Evolutionary conservation across 2,797 vertebrate species (phyloP).

Genomic region (Microctenopoma steveboyesi): DNA sequence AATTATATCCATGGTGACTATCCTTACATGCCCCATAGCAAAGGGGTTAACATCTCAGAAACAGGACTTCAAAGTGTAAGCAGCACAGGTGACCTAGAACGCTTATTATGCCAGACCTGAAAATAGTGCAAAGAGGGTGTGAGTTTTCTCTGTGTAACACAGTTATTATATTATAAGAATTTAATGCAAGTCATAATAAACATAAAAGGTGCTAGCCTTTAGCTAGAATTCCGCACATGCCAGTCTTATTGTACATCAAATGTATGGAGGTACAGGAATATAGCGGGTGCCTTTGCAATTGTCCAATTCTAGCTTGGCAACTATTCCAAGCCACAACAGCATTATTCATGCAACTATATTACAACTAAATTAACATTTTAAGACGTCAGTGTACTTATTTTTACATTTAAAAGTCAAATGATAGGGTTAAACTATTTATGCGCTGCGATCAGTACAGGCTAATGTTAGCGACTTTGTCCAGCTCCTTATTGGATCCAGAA

Average conservation of each 20-base stretch:
- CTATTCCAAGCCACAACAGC: not conserved
- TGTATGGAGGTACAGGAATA: conserved; percentile 66
- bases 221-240: conserved; percentile 71
- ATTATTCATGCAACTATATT: not conserved
- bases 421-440: not conserved
- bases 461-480: not conserved
- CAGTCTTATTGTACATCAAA: conserved; percentile 58
- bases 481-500: not conserved
- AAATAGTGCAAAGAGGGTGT: conserved; percentile 97
- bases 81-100: conserved; percentile 94
- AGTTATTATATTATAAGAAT: conserved; percentile 49
- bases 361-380: not conserved
- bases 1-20: conserved; percentile 94
- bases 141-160: conserved; percentile 82
- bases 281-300: not conserved
- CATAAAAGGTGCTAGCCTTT: conserved; percentile 3
- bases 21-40: conserved; percentile 93
- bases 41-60: conserved; percentile 97
- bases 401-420: no score
- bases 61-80: conserved; percentile 97
- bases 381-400: not conserved
- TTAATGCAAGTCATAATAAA: conserved; percentile 58
- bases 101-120: conserved; percentile 98
- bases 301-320: not conserved
- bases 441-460: not conserved